phyloP scores from a whole-genome alignment of 92 coral and sea anemone species.

The Montipora capitata region DNA sequence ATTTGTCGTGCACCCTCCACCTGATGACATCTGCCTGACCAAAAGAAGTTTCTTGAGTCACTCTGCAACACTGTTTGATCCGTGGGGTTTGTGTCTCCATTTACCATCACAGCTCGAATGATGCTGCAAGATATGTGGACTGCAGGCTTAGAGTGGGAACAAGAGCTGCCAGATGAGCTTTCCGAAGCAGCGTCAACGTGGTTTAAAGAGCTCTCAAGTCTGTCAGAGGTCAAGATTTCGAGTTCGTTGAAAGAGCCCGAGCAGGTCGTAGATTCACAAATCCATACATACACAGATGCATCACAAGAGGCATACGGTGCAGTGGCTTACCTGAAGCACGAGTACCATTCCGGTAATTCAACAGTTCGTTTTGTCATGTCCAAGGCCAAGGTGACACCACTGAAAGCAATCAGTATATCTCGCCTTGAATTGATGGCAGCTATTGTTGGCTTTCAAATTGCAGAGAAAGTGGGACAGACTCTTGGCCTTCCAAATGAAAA shows the following conservation, averaged over 20 bases:
- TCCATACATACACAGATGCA: constrained; percentile 46
- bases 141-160: constrained; percentile 32
- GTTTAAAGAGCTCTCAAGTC: constrained; percentile 30
- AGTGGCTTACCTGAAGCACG: neutral
- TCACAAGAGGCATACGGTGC: neutral
- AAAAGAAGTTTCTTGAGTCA: no score
- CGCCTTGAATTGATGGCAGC: no score
- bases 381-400: no score
- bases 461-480: no score
- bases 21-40: no score
- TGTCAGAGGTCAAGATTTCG: constrained; percentile 7
- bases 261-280: constrained; percentile 19
- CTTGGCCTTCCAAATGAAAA: no score
- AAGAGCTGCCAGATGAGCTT: constrained; percentile 9
- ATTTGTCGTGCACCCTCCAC: no score
- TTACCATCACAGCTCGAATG: constrained; percentile 23
- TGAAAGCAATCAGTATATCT: no score
- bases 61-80: no score
- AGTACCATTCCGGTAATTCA: neutral
- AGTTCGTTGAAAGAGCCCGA: neutral
- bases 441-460: no score
- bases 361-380: no score
- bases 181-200: neutral
- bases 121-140: constrained; percentile 33
- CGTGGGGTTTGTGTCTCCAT: neutral